A percentile compares a stretch with the other conserved stretches of the same genome.
phyloP scores from a whole-genome alignment of 2,797 vertebrate genomes.

The Natrix natrix region DNA sequence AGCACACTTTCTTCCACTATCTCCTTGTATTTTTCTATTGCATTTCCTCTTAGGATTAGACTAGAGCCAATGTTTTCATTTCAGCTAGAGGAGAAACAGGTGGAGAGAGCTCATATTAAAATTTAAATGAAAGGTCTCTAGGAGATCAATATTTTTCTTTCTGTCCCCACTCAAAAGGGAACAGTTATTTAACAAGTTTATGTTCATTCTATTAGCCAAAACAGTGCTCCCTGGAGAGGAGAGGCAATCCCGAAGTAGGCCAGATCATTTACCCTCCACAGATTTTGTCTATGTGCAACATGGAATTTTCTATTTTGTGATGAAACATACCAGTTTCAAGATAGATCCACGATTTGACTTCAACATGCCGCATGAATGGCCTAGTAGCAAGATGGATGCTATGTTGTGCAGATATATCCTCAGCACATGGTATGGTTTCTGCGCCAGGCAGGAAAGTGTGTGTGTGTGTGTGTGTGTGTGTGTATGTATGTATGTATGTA shows the following conservation, averaged over 20 bases:
- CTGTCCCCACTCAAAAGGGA: not conserved
- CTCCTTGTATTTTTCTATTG: not conserved
- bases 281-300: not conserved
- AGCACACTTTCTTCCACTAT: not conserved
- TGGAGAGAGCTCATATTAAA: not conserved
- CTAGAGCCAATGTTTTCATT: not conserved
- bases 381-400: not conserved
- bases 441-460: not conserved
- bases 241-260: not conserved
- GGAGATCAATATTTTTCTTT: not conserved
- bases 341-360: not conserved
- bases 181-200: not conserved
- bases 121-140: not conserved
- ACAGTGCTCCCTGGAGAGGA: not conserved
- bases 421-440: not conserved
- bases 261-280: not conserved
- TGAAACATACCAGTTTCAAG: not conserved
- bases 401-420: not conserved
- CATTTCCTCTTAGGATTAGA: not conserved
- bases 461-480: not conserved
- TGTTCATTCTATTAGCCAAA: not conserved
- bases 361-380: not conserved
- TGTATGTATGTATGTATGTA: not conserved
- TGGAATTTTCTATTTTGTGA: not conserved
- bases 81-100: not conserved